Base-by-base conservation (phyloP, 2,797 vertebrate species). In the Ctenosaura bakeri region DNA sequence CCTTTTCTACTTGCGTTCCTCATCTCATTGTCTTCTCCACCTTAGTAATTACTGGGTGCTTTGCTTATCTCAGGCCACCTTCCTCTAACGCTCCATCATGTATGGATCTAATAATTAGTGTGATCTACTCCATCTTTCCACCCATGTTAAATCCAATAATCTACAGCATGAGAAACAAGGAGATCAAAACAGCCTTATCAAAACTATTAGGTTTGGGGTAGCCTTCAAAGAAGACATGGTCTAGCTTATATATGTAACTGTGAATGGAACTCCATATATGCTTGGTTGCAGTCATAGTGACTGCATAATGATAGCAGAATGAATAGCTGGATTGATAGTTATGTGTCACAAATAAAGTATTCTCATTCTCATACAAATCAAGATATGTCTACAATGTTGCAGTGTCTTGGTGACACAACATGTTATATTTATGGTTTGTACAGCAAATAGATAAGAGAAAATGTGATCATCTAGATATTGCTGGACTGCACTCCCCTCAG, bases 11-110 rank as follows among this genome's bases (percentile, higher is more conserved):
- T 62, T 86, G 85, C 22, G 12, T 86, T 42, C 73, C 85, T 9
- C 85, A 86, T 35, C 54, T 86, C 16, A 62, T 46, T 76, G 85
- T 77, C 38, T 77, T 86, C 35, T 86, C 62, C 62, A 84, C 52
- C 35, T 56, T 86, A 24, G 22, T 86, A 20, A 35, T 86, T 12
- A 76, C n/a, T 16, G 85, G 71, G 24, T 38, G 50, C 20, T 38
- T 86, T 86, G 69, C 52, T 7, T 86, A 86, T 26, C 16, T 86
- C 12, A 76, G 52, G 52, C 85, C 69, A 20, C 54, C 52, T 3
- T 56, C 50, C 1, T 56, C 71, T 76, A 56, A 16, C 52, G 59
- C 24, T 12, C 12, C 52, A 26, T 76, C 85, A 16, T 14, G 8
- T 59, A 13, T 76, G 71, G 71, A 86, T 86, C 20, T 86, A 59